Conservation (phyloP, 2,888 invertebrate species). For the Gortyna flavago region DNA sequence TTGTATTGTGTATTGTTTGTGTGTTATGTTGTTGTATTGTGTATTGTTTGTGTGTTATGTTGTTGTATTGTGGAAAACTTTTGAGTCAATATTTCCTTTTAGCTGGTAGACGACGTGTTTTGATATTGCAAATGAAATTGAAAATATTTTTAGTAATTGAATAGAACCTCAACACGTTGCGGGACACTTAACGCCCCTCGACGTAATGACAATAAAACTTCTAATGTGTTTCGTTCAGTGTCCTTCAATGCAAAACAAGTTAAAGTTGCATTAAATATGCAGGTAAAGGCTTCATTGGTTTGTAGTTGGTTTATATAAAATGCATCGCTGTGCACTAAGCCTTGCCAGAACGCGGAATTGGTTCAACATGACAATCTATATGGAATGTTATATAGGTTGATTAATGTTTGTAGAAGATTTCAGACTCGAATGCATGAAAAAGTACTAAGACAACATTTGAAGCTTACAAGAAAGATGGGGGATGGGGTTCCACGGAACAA, state of each 20-base stretch:
- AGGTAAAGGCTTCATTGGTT: background rate
- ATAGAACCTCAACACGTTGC: background rate
- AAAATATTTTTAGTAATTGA: background rate
- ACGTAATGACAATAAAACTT: background rate
- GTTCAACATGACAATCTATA: background rate
- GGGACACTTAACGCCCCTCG: too few relatives aligned
- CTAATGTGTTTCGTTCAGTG: too few relatives aligned
- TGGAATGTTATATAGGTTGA: background rate
- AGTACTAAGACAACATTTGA: background rate
- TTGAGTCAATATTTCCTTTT: background rate
- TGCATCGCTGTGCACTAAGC: background rate
- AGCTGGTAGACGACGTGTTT: too few relatives aligned
- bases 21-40: background rate
- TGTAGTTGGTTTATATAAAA: background rate
- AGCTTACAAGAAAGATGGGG: background rate
- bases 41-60: too few relatives aligned
- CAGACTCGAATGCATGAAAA: background rate
- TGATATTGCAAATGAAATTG: background rate
- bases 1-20: background rate
- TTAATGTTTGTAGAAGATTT: background rate
- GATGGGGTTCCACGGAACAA: background rate
- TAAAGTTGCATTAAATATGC: background rate
- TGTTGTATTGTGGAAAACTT: background rate
- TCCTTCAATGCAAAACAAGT: too few relatives aligned
- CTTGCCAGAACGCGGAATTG: conserved; percentile 3